Conservation (phyloP, 2,888 invertebrate genomes). For the Metellina segmentata region DNA sequence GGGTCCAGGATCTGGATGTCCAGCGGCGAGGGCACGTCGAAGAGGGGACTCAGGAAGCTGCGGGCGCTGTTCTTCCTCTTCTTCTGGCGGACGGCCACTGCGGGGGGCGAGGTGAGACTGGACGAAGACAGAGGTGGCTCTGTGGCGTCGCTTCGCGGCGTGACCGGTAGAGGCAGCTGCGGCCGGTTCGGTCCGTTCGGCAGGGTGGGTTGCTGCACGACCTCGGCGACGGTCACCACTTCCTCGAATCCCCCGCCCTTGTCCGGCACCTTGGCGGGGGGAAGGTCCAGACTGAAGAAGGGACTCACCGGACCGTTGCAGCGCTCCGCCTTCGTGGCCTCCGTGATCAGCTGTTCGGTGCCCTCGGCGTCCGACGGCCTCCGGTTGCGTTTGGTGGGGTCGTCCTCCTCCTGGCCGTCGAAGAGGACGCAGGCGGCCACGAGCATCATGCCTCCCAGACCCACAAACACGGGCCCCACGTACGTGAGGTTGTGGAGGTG, state of each 20-base stretch:
- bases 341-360: conserved; percentile 43
- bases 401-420: conserved; percentile 95
- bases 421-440: conserved; percentile 99
- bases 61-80: conserved; percentile 15
- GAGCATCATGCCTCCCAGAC: conserved; percentile 96
- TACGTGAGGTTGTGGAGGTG: conserved; percentile 94
- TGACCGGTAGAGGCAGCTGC: conserved; percentile 52
- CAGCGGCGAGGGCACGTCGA: conserved; percentile 78
- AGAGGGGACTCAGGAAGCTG: conserved; percentile 72
- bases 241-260: conserved; percentile 60
- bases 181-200: conserved; percentile 51
- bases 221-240: conserved; percentile 65
- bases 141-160: conserved; percentile 21
- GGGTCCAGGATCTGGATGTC: conserved; percentile 78
- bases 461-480: conserved; percentile 98
- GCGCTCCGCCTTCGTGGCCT: conserved; percentile 3
- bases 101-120: conserved; percentile 53
- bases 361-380: conserved; percentile 64
- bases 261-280: conserved; percentile 31
- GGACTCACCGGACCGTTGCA: conserved; percentile 63
- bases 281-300: conserved; percentile 51
- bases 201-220: conserved; percentile 2
- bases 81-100: conserved; percentile 54
- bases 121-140: conserved; percentile 44
- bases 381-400: conserved; percentile 87